Evolutionary conservation across 2,888 invertebrate genomes (phyloP), one percentile per base, ranked within the genome.

Genomic region (Pollenia griseotomentosa): DNA sequence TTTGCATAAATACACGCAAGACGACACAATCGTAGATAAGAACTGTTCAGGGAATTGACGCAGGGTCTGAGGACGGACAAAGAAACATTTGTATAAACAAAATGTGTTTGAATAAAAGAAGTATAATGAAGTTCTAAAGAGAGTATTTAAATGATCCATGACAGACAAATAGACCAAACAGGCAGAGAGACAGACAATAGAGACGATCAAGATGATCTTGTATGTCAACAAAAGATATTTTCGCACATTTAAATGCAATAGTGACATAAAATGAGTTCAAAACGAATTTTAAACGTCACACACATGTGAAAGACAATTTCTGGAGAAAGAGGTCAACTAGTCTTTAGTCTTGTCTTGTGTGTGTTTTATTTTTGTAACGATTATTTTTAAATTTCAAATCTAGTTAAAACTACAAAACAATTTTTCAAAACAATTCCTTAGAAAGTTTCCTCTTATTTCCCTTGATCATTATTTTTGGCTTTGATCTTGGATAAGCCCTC

Each of bases 211-310:
- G 83, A 86, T 87, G 81, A 88, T 88, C 87, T 84, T 81, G 42
- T 75, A 23, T 85, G 87, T 80, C 87, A 84, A 87, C 87, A 87
- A 87, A 86, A 87, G 82, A 70, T 68, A 83, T 87, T 88, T 88
- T 87, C 84, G 80, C 87, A 88, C 88, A 86, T 88, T 88, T 86
- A 57, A 77, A 75, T 83, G 63, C 77, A 77, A 88, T 33, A 82
- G 46, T 65, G 75, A 85, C 77, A 85, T 53, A 59, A 80, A 85
- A 79, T 75, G 59, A 80, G 80, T 80, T 68, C 75, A 65, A 7
- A n/a, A 40, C 2, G 40, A 55, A 57, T 61, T 68, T 19, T 19
- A 33, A 40, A 61, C 23, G 33, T 11, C 23, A 12, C 5, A 23
- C 46, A 65, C 16, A 19, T 40, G 73, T 73, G 53, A 16, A 68